Evolutionary conservation across 2,797 vertebrate species (phyloP).

Genomic region (Cyclopterus lumpus): DNA sequence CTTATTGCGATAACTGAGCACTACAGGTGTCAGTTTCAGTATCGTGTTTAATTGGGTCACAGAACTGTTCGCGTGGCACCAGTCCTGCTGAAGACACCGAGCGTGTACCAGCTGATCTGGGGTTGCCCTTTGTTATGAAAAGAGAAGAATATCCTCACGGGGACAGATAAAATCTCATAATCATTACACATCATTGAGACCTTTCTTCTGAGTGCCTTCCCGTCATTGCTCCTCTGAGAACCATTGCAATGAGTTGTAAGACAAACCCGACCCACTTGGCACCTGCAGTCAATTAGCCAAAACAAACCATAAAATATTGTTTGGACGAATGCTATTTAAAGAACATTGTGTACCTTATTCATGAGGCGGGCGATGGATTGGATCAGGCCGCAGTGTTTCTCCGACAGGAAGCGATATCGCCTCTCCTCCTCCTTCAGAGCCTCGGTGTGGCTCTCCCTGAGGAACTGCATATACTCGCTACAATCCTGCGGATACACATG

Average conservation of each 20-base stretch:
- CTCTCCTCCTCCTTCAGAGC: conserved; percentile 93
- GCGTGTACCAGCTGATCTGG: not conserved
- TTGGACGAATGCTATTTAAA: conserved; percentile 8
- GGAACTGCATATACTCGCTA: conserved; percentile 86
- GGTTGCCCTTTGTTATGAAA: conserved; percentile 3
- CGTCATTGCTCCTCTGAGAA: not conserved
- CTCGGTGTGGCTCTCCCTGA: conserved; percentile 87
- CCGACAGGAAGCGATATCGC: conserved; percentile 94
- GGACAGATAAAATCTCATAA: conserved; percentile 17
- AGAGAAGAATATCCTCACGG: not conserved
- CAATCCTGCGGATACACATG: conserved; percentile 81
- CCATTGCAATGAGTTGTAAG: not conserved
- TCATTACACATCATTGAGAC: conserved; percentile 20
- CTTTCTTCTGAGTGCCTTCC: not conserved
- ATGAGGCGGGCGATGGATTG: conserved; percentile 76
- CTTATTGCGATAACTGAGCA: not conserved
- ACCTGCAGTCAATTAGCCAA: not conserved
- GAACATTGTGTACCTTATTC: conserved; percentile 76
- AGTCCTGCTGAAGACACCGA: conserved; percentile 1
- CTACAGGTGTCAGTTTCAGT: not conserved
- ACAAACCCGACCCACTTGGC: conserved; percentile 6
- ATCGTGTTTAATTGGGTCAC: not conserved
- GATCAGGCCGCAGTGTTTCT: conserved; percentile 88
- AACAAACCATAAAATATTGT: conserved; percentile 17
- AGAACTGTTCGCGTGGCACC: not conserved